Conservation (phyloP, 53 echinoderm and acorn worm genomes). For the Holothuria leucospilota region DNA sequence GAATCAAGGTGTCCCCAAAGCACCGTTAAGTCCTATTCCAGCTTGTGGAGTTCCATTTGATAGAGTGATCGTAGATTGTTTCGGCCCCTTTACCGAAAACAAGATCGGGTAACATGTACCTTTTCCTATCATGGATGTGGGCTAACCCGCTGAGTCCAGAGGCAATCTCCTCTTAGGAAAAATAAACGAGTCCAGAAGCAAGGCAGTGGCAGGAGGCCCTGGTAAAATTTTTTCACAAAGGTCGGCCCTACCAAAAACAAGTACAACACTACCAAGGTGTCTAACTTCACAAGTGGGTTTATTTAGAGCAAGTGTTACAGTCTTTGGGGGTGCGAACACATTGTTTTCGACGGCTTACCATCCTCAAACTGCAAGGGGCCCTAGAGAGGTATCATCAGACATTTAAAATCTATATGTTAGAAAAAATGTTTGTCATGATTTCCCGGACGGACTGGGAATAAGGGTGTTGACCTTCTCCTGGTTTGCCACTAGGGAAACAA, state of each 20-base stretch:
- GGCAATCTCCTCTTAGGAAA: constrained; percentile 64
- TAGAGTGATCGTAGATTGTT: constrained; percentile 72
- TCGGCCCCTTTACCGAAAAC: constrained; percentile 76
- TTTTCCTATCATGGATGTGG: constrained; percentile 69
- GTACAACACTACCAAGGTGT: constrained; percentile 68
- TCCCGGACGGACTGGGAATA: constrained; percentile 58
- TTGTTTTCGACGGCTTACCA: constrained; percentile 54
- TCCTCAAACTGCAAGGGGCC: constrained; percentile 58
- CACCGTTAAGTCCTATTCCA: constrained; percentile 70
- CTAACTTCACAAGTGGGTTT: constrained; percentile 52
- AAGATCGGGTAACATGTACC: constrained; percentile 61
- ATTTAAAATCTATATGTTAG: constrained; percentile 54
- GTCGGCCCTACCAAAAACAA: constrained; percentile 63
- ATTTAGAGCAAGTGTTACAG: constrained; percentile 45
- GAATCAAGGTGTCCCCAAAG: constrained; percentile 40
- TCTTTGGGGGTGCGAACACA: constrained; percentile 29
- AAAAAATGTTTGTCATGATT: constrained; percentile 41
- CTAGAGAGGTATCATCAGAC: constrained; percentile 71
- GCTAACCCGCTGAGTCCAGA: constrained; percentile 69
- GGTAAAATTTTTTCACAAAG: constrained; percentile 61
- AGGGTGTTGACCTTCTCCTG: constrained; percentile 69
- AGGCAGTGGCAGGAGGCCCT: constrained; percentile 60
- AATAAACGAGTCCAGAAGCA: constrained; percentile 56
- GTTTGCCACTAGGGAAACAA: constrained; percentile 66
- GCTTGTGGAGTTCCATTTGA: constrained; percentile 73